Conservation (phyloP, 2,797 vertebrate genomes). For the Anguilla marmorata region DNA sequence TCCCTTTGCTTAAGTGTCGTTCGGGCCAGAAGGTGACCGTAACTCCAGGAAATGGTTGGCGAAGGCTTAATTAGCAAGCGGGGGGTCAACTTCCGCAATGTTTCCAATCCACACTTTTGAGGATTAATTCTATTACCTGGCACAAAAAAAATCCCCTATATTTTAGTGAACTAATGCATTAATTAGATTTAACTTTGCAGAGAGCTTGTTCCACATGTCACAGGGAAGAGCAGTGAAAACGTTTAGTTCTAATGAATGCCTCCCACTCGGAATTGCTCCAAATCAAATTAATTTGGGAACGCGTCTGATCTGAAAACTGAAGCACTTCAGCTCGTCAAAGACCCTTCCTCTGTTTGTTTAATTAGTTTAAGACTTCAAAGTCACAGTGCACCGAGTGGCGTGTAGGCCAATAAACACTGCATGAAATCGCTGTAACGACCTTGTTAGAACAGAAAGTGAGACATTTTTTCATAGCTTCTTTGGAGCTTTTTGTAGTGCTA, state of each 20-base stretch:
- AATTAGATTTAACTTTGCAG: slow-evolving; percentile 19
- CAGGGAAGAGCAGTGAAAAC: slow-evolving; percentile 19
- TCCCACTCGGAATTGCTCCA: slow-evolving; percentile 19
- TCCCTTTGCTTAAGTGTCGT: slow-evolving; percentile 25
- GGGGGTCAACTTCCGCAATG: not conserved
- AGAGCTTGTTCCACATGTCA: slow-evolving; percentile 16
- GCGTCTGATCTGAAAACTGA: slow-evolving; percentile 23
- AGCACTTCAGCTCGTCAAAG: slow-evolving; percentile 25
- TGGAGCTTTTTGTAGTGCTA: not conserved
- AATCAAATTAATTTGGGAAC: slow-evolving; percentile 29
- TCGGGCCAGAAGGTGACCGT: slow-evolving; percentile 11
- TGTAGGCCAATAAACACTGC: slow-evolving; percentile 26
- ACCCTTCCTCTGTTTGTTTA: slow-evolving; percentile 17
- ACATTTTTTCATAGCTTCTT: slow-evolving; percentile 18
- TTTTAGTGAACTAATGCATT: not conserved
- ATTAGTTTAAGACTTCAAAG: slow-evolving; percentile 28
- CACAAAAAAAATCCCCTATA: not conserved
- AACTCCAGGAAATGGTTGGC: slow-evolving; percentile 25
- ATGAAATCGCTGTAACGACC: slow-evolving; percentile 34
- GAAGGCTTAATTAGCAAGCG: slow-evolving; percentile 26
- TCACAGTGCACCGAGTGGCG: not conserved
- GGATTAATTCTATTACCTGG: slow-evolving; percentile 4
- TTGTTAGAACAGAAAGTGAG: not conserved
- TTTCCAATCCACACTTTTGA: slow-evolving; percentile 26
- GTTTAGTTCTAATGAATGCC: slow-evolving; percentile 27